Evolutionary conservation across 2,888 invertebrate species (phyloP).

Genomic region (Sinodicranocentrus sp.): DNA sequence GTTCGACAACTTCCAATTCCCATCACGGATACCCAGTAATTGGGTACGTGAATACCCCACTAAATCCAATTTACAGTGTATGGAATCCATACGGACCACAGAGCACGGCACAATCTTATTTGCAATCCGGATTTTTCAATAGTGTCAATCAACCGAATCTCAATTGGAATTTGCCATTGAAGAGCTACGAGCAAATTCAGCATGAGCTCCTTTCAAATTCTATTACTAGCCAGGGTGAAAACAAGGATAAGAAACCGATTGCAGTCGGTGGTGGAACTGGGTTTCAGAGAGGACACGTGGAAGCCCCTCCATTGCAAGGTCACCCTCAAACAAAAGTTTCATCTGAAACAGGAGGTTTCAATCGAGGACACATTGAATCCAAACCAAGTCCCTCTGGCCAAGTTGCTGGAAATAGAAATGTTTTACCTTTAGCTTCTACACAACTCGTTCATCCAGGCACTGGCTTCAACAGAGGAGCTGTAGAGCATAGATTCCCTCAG

Average conservation of each 20-base stretch:
- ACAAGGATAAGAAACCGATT: too few species aligned
- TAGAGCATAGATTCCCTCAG: slow-evolving; percentile 61
- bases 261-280: too few species aligned
- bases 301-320: slow-evolving; percentile 51
- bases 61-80: slow-evolving; percentile 46
- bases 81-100: slow-evolving; percentile 61
- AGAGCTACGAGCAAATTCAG: slow-evolving; percentile 63
- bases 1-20: slow-evolving; percentile 37
- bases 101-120: slow-evolving; percentile 23
- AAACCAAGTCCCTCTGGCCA: slow-evolving; percentile 39
- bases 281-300: slow-evolving; percentile 74
- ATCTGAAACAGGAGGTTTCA: slow-evolving; percentile 56
- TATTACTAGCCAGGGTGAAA: neutral
- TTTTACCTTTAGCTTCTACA: neutral
- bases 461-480: slow-evolving; percentile 74
- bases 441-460: slow-evolving; percentile 4
- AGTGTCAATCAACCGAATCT: neutral
- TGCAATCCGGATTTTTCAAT: slow-evolving; percentile 30
- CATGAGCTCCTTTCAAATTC: slow-evolving; percentile 36
- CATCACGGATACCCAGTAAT: slow-evolving; percentile 37
- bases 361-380: slow-evolving; percentile 71
- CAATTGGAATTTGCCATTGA: slow-evolving; percentile 58
- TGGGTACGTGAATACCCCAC: slow-evolving; percentile 55
- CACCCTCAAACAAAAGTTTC: slow-evolving; percentile 30
- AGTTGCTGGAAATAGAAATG: slow-evolving; percentile 30